These are phyloP conservation scores for Okamejei kenojei DNA, from an alignment of 2,797 vertebrate genomes.

Conservation along the genomic window DNA sequence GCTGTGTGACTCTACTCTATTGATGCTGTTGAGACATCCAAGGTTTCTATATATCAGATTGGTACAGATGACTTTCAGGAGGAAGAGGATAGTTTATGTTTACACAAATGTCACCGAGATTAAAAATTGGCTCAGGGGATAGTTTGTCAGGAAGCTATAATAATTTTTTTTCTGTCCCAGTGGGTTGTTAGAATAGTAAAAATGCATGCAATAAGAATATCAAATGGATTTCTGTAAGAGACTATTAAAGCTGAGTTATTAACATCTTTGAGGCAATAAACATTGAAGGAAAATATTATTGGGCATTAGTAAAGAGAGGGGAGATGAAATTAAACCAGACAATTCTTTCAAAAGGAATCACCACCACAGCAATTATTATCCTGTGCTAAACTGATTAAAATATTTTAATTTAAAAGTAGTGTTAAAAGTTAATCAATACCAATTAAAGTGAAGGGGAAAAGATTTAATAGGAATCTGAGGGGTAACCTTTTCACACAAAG, in stretches of 20 bases:
- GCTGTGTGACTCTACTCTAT: background rate
- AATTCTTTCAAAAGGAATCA: background rate
- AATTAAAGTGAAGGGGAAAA: background rate
- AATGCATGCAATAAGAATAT: background rate
- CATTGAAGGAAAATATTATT: background rate
- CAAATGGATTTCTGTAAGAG: background rate
- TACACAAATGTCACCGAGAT: background rate
- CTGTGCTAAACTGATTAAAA: background rate
- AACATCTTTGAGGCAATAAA: background rate
- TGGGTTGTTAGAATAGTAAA: background rate
- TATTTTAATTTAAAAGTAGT: background rate
- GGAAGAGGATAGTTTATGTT: background rate
- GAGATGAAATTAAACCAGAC: background rate
- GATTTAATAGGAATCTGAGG: too few species aligned
- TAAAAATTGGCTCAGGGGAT: background rate
- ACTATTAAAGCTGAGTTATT: background rate
- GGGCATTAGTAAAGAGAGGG: background rate
- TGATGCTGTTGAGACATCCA: background rate
- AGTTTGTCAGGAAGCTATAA: background rate
- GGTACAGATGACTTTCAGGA: background rate
- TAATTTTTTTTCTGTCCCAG: background rate
- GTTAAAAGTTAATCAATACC: background rate
- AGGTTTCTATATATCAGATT: background rate
- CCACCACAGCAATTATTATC: background rate
- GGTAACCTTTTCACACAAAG: too few species aligned